Base-by-base conservation (phyloP, 1,140 invertebrate species). In the Caerostris extrusa region DNA sequence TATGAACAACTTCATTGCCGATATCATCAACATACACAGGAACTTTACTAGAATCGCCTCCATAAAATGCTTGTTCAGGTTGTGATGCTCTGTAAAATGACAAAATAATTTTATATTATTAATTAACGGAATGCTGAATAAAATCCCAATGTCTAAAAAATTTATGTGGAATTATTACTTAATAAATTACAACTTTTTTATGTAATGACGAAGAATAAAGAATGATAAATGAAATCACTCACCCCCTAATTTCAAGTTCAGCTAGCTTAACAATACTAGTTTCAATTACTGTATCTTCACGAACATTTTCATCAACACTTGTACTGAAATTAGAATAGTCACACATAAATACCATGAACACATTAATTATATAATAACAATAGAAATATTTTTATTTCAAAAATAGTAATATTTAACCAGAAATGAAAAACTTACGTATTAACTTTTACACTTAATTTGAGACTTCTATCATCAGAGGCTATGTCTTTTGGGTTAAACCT, bases 1-100 rank as follows among this genome's bases (percentile, higher is more conserved):
- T 98, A 95, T 99, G 98, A 7, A 97, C 97, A 0, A 99, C 97
- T 95, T 97, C 97, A 5, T 97, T 97, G 5, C 99, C 99, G 91
- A 99, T 97, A 95, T 99, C 98, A 94, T 98, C 97, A 96, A 98
- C 98, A 7, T 98, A 98, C 93, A 97, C 97, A 60, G 98, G 96
- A 93, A 97, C 97, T 53, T 98, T 98, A 88, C 98, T 98, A 95
- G 88, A 50, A 58, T 94, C 87, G 7, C 93, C 93, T 69, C 93
- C 93, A 90, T 90, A 94, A 90, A 94, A 94, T 50, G 87, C 81
- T 53, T 94, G 93, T 17, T 90, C 93, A 14, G 93, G 93, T 10
- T 94, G 87, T 34, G 93, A 94, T 67, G 61, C 77, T 50, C 93
- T 94, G 50, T 0, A 60, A 67, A 5, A 93, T 19, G 60, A 10